Evolutionary conservation across 2,888 invertebrate species (phyloP), one percentile per base, ranked within the genome.

Genomic region (Cephus runcator): DNA sequence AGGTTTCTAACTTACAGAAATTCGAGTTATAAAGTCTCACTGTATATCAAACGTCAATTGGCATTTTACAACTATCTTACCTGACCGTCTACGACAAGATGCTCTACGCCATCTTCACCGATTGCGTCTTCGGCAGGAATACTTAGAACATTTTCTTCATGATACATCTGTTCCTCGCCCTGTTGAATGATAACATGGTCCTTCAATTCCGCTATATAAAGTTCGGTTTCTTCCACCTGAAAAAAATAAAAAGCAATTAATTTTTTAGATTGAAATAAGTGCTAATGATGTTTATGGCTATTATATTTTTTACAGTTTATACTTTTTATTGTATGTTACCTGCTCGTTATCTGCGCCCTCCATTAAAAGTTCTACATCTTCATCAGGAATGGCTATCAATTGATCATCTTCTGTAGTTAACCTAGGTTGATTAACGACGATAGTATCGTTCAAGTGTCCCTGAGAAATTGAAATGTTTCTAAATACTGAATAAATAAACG

Each of bases 341-440:
- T 90, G 87, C 77, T 88, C 88, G 12, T 77, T 81, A 56, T 88
- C 88, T 6, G 83, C 75, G 69, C 83, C 87, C 75, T 90, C 88
- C 86, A 92, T 90, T 77, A 92, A 85, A 77, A 92, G 82, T 77
- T 92, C 92, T 0, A 89, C 88, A 75, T 89, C 89, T 12, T 83
- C 87, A 23, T 88, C 88, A 4, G 89, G 85, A 77, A 90, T 92
- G 4, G 92, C 91, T 80, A 93, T 92, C 36, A 93, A 88, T 80
- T 93, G 92, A 79, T 93, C 92, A 71, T 93, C 93, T 74, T 93
- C 93, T 1, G 93, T 93, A n/a, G 94, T 93, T 23, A 97, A 93
- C 75, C 95, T 93, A 0, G 97, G 97, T 87, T 96, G 96, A 88
- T 97, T 97, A 0, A 97, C 95, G 0, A 97, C 96, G 82, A 97